Base-by-base conservation (phyloP, 2,797 vertebrate species). In the Labeo calbasu region DNA sequence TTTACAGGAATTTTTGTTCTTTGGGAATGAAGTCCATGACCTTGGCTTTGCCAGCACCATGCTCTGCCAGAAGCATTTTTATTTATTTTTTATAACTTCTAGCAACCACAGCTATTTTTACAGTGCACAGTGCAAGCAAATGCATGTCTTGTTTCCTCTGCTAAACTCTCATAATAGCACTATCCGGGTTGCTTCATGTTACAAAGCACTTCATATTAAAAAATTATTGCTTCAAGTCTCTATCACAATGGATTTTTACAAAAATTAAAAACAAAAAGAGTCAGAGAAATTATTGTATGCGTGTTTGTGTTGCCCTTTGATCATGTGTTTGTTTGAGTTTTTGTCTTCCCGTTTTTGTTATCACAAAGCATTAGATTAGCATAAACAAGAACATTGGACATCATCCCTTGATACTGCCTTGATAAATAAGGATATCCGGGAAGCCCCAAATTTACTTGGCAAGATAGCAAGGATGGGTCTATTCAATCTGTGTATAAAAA, bases 371-470 rank as follows among this genome's bases (percentile, higher is more conserved):
- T 80, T 43, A 73, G 48, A 36, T 40, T 57, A 9, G 17, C 17
- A 86, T 75, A 84, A 87, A 85, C 66, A 81, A 46, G 36, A 28
- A 55, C 46, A 69, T 4, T 81, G 40, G 51, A 71, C 75, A 48
- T 8, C 25, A 21, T 84, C 40, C 46, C 43, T 83, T 77, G 82
- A 21, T 63, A 89, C 87, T 86, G 82, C 69, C 71, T 36, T 5
- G 57, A 80, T 50, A 53, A 73, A 83, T 79, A 83, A 71, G 69
- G 48, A 89, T 69, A 53, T 85, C 66, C 28, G n/a, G 86, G 65
- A 88, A 72, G 66, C 82, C 71, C 72, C 59, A 87, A 40, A 86
- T 71, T 72, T 86, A 13, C 4, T 36, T 69, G n/a, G 65, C 21
- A 69, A 12, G 15, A 83, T 53, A 70, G 70, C 82, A 32, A 48